phyloP scores from a whole-genome alignment of 2,113 vertebrate species.

The Dendropsophus ebraccatus region DNA sequence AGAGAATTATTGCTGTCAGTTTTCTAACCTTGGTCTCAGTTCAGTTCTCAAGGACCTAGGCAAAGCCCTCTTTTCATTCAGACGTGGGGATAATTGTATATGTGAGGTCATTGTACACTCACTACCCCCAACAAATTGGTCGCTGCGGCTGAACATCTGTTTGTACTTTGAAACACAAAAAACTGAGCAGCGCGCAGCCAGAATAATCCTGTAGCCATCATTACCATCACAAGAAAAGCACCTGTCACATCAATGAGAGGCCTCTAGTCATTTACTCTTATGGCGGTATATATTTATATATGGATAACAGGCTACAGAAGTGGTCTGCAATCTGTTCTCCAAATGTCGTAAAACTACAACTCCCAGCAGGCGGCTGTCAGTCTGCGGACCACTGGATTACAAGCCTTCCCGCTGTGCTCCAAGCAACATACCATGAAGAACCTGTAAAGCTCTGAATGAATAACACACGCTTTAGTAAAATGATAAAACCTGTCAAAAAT shows the following conservation, averaged over 20 bases:
- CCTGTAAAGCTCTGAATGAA: neutral
- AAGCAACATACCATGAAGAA: neutral
- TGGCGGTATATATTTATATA: neutral
- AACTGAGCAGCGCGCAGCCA: neutral
- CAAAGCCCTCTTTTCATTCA: neutral
- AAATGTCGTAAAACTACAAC: neutral
- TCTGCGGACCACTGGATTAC: neutral
- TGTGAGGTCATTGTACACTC: neutral
- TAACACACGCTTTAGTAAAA: no score
- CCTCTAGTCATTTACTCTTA: neutral
- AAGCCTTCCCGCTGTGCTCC: neutral
- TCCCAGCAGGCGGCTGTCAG: neutral
- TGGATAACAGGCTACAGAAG: neutral
- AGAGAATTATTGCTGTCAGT: no score
- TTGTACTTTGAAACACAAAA: constrained; percentile 18
- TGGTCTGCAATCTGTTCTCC: neutral
- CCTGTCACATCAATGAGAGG: neutral
- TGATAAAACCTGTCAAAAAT: no score
- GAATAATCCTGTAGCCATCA: constrained; percentile 7
- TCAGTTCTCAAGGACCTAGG: no score
- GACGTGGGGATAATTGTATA: neutral
- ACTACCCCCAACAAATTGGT: constrained; percentile 20
- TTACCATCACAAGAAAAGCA: constrained; percentile 17
- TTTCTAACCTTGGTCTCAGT: no score
- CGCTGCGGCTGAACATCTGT: constrained; percentile 36